Conservation (phyloP, 1,140 invertebrate genomes). For the Aphaenogaster rudis region DNA sequence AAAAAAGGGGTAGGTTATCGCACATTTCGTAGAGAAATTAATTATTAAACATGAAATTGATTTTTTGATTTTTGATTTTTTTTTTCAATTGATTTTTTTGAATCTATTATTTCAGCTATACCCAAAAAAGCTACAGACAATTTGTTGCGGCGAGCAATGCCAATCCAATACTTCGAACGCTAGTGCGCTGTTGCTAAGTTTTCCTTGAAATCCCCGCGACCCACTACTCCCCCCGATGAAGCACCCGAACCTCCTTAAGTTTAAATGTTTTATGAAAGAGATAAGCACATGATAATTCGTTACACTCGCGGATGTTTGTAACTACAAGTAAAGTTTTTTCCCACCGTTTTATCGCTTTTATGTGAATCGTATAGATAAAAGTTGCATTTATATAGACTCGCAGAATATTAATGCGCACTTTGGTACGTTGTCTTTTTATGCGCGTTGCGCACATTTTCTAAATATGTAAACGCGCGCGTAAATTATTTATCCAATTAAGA, state of each 20-base stretch:
- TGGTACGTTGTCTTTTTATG: neutral
- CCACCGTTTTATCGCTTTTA: conserved; percentile 9
- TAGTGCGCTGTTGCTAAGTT: no score
- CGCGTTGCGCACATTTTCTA: neutral
- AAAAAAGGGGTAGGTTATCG: no score
- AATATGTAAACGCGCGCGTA: neutral
- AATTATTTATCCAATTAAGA: conserved; percentile 26
- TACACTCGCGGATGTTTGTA: neutral
- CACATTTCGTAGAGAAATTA: no score
- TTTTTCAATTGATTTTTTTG: no score
- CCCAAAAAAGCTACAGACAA: no score
- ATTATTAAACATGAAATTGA: no score
- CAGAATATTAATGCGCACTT: conserved; percentile 18
- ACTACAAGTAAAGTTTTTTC: neutral
- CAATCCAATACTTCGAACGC: no score
- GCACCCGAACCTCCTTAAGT: neutral
- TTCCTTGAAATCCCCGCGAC: no score
- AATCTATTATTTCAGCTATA: no score
- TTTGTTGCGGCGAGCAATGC: no score
- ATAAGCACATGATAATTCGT: neutral
- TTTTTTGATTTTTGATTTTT: no score
- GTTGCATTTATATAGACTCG: neutral
- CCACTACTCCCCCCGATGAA: no score
- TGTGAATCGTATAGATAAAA: conserved; percentile 20
- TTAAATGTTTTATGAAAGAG: neutral